Base-by-base conservation (phyloP, 1,140 invertebrate genomes). In the Macrotrachela quadricornifera region DNA sequence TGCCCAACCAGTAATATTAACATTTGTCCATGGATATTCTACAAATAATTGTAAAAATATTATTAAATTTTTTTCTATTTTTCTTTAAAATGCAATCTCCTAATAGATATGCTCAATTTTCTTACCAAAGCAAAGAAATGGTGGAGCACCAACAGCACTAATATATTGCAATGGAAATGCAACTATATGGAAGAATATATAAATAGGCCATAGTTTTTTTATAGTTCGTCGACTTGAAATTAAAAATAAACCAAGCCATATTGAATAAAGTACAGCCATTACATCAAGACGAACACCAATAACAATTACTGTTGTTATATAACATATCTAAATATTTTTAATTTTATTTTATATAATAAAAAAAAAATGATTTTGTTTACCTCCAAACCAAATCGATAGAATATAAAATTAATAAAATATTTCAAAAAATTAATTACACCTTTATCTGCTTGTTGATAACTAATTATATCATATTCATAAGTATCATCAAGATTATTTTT, bases 371-470 rank as follows among this genome's bases (percentile, higher is more conserved):
- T 2, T 14, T 8, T 54, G 45, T 1, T 30, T 16, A 15, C 41
- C 13, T 95, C 88, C 3, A 94, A 66, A 16, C 88, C 88, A 74
- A 92, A 92, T 67, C 88, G 88, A 66, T 87, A 91, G 68, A 88
- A 95, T 16, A 80, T 78, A 68, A 82, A 91, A 67, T 95, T 94
- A 11, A 82, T 70, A 13, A 91, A 70, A 70, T 84, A 97, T 66
- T 94, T 87, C 14, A 82, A 61, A 63, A 83, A 85, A 18, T 79
- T 71, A 12, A 75, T 63, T 1, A 96, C 60, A 61, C 82, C 80
- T 61, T 77, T 79, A 62, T 97, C 91, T 3, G 86, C 86, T 60
- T 90, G 78, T n/a, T 30, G 2, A 91, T 78, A 39, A 79, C 75
- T 0, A 80, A 78, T 64, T 96, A 96, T 67, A 95, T 79, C 43